Evolutionary conservation across 2,797 vertebrate genomes (phyloP).

Genomic region (Crenuchus spilurus): DNA sequence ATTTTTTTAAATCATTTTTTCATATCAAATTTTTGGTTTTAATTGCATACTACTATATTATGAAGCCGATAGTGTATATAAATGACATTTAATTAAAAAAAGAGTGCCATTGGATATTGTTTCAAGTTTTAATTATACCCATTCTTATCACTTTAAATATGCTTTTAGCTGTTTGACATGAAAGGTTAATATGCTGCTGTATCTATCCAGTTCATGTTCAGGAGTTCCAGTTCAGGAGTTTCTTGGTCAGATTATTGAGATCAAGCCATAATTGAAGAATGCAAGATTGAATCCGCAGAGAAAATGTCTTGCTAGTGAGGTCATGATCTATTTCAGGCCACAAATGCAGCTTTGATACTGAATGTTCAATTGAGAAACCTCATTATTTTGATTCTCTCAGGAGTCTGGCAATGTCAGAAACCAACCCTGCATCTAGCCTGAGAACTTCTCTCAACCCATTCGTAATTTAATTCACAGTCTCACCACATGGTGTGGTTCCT

Average conservation of each 20-base stretch:
- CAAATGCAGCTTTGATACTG: neutral
- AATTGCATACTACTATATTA: no score
- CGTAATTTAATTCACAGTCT: conserved; percentile 3
- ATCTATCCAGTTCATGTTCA: no score
- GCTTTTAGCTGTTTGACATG: no score
- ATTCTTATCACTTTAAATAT: no score
- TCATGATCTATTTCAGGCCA: conserved; percentile 1
- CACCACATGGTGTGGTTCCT: conserved; percentile 24
- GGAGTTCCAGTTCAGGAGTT: neutral
- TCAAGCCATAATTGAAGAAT: neutral
- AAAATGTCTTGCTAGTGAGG: neutral
- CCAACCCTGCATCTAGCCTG: neutral
- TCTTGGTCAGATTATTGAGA: neutral
- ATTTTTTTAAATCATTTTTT: no score
- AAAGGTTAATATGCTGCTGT: no score
- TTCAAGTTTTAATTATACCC: no score
- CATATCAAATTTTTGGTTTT: no score
- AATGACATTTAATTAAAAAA: no score
- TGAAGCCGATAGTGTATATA: no score
- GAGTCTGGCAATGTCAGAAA: neutral
- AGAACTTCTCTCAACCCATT: neutral
- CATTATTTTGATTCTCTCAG: neutral
- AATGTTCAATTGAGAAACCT: neutral
- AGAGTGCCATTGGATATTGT: no score
- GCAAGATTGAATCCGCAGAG: neutral